These are phyloP conservation scores for Olivierus martensii DNA, from an alignment of 1,140 invertebrate genomes.

Conservation along the genomic window DNA sequence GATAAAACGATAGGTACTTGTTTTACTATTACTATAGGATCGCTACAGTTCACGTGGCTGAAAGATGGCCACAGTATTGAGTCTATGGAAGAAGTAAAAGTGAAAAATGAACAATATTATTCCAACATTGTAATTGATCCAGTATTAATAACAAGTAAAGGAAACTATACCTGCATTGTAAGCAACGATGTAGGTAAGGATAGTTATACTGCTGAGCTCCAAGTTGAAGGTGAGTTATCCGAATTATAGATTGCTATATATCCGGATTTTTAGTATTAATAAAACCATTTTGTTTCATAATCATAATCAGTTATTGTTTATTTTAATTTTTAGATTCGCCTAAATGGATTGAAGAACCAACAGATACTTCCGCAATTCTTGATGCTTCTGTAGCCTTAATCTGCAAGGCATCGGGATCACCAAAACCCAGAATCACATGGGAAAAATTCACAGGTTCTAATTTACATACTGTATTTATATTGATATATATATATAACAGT, in stretches of 20 bases:
- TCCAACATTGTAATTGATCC: slow-evolving; percentile 56
- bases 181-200: slow-evolving; percentile 86
- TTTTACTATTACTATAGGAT: not conserved
- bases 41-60: slow-evolving; percentile 4
- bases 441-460: slow-evolving; percentile 5
- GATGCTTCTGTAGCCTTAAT: not conserved
- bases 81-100: not conserved
- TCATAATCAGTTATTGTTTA: too few relatives aligned
- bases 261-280: too few relatives aligned
- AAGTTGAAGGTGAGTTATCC: slow-evolving; percentile 56
- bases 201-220: slow-evolving; percentile 71
- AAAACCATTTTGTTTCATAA: too few relatives aligned
- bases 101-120: slow-evolving; percentile 17
- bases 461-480: not conserved
- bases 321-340: slow-evolving; percentile 66
- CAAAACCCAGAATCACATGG: slow-evolving; percentile 2
- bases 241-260: too few relatives aligned
- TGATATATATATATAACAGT: too few relatives aligned
- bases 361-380: slow-evolving; percentile 37
- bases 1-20: slow-evolving; percentile 11
- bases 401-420: slow-evolving; percentile 4
- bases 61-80: slow-evolving; percentile 1
- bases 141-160: slow-evolving; percentile 53
- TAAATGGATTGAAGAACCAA: slow-evolving; percentile 75
- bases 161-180: slow-evolving; percentile 74